Base-by-base conservation (phyloP, 1,140 invertebrate genomes). In the Linepithema humile region DNA sequence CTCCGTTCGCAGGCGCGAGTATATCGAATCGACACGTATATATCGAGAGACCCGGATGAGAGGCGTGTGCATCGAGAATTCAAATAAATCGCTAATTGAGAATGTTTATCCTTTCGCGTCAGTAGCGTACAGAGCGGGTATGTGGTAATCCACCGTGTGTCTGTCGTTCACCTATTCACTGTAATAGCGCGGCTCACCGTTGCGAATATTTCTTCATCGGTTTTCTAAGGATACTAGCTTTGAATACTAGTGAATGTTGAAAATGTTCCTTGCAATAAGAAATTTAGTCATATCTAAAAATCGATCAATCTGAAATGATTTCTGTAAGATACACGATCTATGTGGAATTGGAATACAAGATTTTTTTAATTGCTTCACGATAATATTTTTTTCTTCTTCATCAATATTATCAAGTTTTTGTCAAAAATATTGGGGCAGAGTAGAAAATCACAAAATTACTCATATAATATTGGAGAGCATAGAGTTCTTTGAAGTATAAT, bases 51-150 rank as follows among this genome's bases (percentile, higher is more conserved):
- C 77, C 75, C 77, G 85, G 57, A 86, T 87, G 86, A 86, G 77
- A 85, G 85, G 15, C 15, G 75, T 85, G 85, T 80, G 84, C 83
- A 91, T 87, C 89, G 90, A 90, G 89, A 92, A 93, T 93, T 93
- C 90, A 90, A 93, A 93, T 93, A 93, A 93, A 93, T 93, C 89
- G 91, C 88, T 91, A 91, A 92, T 93, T 91, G 89, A 87, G 87
- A 88, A 86, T 91, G 91, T 93, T 93, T 93, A 93, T 92, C 90
- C 90, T 91, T 90, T 91, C 91, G 88, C 89, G 83, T 84, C 87
- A 86, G 43, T 72, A 80, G 87, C 85, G 86, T 87, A 82, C 86
- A 20, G 86, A 88, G 88, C 87, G 80, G 78, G 73, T 84, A 89
- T 89, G 89, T 80, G 82, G 82, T 87, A 85, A 89, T 53, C 48